Percentiles rank a stretch among this genome's conserved stretches.
Conservation (phyloP, 2,797 vertebrate species). For the Cygnus olor region DNA sequence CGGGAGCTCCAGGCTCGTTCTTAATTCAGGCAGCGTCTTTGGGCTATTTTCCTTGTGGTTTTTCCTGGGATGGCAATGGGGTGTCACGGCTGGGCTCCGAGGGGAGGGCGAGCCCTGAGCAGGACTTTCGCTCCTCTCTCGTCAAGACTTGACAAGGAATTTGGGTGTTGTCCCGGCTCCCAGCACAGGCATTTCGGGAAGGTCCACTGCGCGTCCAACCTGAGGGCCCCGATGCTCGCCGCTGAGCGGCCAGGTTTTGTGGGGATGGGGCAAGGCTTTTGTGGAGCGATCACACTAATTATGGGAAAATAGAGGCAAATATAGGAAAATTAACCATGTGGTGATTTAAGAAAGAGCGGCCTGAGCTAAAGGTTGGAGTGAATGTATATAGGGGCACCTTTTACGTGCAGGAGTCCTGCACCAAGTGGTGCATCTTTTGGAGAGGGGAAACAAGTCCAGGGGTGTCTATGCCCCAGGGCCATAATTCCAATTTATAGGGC, state of each 20-base stretch:
- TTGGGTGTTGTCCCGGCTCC: neutral
- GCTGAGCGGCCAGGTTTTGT: neutral
- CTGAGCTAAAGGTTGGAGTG: neutral
- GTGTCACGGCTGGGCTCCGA: neutral
- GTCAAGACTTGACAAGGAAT: neutral
- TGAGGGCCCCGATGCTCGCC: rapidly evolving
- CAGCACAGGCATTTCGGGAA: neutral
- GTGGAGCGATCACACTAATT: rapidly evolving
- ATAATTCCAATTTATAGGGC: neutral
- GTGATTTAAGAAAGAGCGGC: neutral
- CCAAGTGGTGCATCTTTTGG: neutral
- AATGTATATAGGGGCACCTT: neutral
- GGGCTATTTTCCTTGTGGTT: neutral
- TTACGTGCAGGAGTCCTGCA: rapidly evolving
- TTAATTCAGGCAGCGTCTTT: slow-evolving; percentile 19
- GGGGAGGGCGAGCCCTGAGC: neutral
- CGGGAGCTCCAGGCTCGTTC: neutral
- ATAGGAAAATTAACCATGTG: neutral
- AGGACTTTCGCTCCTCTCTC: neutral
- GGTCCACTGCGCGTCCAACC: neutral
- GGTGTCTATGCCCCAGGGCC: neutral
- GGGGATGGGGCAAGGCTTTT: neutral
- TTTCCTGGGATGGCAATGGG: rapidly evolving
- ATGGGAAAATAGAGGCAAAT: slow-evolving; percentile 8
- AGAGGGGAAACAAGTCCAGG: rapidly evolving